Conservation (phyloP, 2,888 invertebrate species). For the Hemistola chrysoprasaria region DNA sequence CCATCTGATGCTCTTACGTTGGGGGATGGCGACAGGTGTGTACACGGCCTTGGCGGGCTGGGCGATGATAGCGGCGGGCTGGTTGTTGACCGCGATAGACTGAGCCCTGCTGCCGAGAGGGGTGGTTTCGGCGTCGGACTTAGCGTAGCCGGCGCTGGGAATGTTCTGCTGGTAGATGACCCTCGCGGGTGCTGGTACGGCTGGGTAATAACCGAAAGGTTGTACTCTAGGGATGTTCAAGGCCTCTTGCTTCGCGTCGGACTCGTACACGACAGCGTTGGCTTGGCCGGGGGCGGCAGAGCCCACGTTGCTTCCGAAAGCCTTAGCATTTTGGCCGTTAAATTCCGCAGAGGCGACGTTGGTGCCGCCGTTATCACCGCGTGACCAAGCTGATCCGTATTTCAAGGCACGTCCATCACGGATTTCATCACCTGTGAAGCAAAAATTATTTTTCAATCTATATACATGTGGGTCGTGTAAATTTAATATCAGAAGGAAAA, state of each 20-base stretch:
- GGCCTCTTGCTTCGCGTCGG: slow-evolving; percentile 32
- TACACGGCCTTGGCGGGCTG: slow-evolving; percentile 41
- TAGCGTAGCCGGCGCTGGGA: slow-evolving; percentile 52
- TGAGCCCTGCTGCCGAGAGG: slow-evolving; percentile 53
- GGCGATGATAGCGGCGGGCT: slow-evolving; percentile 19
- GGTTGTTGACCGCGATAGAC: slow-evolving; percentile 32
- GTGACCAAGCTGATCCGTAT: slow-evolving; percentile 52
- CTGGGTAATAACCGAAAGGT: slow-evolving; percentile 50
- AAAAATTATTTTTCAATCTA: slow-evolving; percentile 4
- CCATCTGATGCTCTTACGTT: slow-evolving; percentile 56
- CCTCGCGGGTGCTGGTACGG: slow-evolving; percentile 56
- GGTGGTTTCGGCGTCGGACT: slow-evolving; percentile 54
- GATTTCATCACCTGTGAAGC: slow-evolving; percentile 47
- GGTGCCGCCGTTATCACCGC: slow-evolving; percentile 40
- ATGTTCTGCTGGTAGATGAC: slow-evolving; percentile 64
- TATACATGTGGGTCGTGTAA: no score
- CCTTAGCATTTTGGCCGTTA: slow-evolving; percentile 44
- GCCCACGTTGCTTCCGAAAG: slow-evolving; percentile 47
- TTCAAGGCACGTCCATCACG: slow-evolving; percentile 65
- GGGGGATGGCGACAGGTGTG: slow-evolving; percentile 38
- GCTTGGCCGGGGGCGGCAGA: slow-evolving; percentile 50
- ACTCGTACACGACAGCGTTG: slow-evolving; percentile 46
- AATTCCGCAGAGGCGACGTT: slow-evolving; percentile 53
- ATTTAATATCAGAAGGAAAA: no score
- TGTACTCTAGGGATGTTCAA: slow-evolving; percentile 27